Evolutionary conservation across 2,888 invertebrate genomes (phyloP).

Genomic region (Sclerodermus sp.): DNA sequence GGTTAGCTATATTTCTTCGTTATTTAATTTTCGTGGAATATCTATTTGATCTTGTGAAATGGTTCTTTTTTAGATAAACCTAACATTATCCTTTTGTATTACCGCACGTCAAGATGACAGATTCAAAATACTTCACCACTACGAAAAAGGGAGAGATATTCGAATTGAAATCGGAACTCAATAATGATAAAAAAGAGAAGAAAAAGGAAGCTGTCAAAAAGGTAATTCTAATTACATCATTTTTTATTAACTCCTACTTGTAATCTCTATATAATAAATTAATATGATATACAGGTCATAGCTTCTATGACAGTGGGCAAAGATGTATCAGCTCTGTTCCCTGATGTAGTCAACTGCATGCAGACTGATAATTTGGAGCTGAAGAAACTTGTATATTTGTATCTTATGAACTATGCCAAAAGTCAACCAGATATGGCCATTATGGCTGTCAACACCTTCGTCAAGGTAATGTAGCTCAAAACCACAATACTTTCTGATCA

Average conservation of each 20-base stretch:
- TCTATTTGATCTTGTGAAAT: too few species aligned
- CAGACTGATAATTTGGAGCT: slow-evolving; percentile 99
- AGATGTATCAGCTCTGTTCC: slow-evolving; percentile 97
- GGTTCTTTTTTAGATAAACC: background rate
- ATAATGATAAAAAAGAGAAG: slow-evolving; percentile 99
- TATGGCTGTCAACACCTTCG: slow-evolving; percentile 99
- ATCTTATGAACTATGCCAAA: slow-evolving; percentile 99
- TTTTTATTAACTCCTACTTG: background rate
- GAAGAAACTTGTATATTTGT: slow-evolving; percentile 97
- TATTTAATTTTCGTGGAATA: too few species aligned
- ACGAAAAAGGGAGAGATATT: slow-evolving; percentile 99
- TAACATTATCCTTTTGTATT: background rate
- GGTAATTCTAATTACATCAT: slow-evolving; percentile 71
- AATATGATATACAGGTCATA: slow-evolving; percentile 72
- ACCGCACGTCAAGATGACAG: slow-evolving; percentile 75
- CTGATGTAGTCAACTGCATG: slow-evolving; percentile 99
- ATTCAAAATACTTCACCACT: slow-evolving; percentile 99
- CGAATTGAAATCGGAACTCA: slow-evolving; percentile 97
- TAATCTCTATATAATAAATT: background rate
- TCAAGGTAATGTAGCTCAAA: slow-evolving; percentile 74
- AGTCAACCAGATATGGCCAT: slow-evolving; percentile 99
- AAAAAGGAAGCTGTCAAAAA: slow-evolving; percentile 99
- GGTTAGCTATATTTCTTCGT: slow-evolving; percentile 23
- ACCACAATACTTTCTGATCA: slow-evolving; percentile 22
- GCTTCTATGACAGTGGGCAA: slow-evolving; percentile 99